A percentile compares a stretch with the other conserved stretches of the same genome.
Evolutionary conservation across 1,140 invertebrate genomes (phyloP).

Genomic region (Philopotamus ludificatus): DNA sequence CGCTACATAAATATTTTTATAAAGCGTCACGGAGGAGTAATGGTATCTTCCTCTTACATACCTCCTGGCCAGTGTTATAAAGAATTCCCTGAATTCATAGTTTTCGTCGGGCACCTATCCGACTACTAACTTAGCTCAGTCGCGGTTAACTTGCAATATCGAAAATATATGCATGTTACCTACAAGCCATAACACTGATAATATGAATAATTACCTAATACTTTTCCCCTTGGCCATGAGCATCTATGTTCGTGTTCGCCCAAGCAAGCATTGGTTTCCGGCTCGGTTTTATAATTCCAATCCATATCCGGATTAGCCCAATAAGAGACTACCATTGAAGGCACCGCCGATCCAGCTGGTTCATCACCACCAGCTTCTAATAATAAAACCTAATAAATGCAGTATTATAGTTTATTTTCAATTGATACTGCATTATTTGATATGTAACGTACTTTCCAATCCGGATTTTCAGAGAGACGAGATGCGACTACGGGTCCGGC

Average conservation of each 20-base stretch:
- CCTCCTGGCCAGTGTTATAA: too few relatives aligned
- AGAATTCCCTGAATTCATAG: too few relatives aligned
- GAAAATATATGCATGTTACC: too few relatives aligned
- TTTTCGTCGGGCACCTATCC: too few relatives aligned
- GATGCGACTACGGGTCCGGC: conserved; percentile 80
- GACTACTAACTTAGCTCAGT: too few relatives aligned
- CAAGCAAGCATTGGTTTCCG: conserved; percentile 60
- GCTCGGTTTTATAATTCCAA: conserved; percentile 66
- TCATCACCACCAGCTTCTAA: conserved; percentile 66
- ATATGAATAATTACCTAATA: conserved; percentile 53
- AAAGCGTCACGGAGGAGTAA: not conserved
- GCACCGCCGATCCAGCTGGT: conserved; percentile 55
- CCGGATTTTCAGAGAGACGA: conserved; percentile 61
- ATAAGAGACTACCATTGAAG: conserved; percentile 57
- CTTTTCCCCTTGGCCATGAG: conserved; percentile 60
- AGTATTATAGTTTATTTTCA: too few relatives aligned
- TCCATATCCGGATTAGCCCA: conserved; percentile 59
- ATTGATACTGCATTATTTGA: not conserved
- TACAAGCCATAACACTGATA: not conserved
- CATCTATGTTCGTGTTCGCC: conserved; percentile 53
- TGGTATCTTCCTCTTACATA: too few relatives aligned
- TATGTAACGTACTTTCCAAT: conserved; percentile 56
- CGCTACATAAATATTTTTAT: not conserved
- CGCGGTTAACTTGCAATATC: too few relatives aligned
- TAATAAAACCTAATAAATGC: conserved; percentile 57